Conservation (phyloP, 1,140 invertebrate species). For the Drosophila willistoni region DNA sequence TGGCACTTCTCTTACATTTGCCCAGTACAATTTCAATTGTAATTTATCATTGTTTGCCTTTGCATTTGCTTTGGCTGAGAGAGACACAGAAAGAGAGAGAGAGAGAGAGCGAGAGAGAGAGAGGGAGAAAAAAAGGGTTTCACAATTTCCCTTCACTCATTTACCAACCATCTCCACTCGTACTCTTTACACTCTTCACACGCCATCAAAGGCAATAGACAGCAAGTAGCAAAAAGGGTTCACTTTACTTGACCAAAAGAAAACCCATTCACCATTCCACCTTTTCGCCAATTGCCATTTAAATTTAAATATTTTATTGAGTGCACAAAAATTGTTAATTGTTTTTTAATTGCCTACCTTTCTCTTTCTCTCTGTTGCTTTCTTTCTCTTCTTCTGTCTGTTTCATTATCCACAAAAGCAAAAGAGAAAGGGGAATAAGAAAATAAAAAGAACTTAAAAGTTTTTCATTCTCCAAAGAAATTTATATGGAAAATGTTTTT, state of each 20-base stretch:
- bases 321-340: conserved; percentile 62
- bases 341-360: conserved; percentile 42
- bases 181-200: background rate
- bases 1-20: conserved; percentile 22
- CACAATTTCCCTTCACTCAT: background rate
- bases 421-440: conserved; percentile 1
- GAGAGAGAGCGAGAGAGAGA: no score
- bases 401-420: background rate
- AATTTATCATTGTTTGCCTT: conserved; percentile 64
- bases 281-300: conserved; percentile 37
- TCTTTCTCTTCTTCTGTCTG: background rate
- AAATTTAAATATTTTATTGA: conserved; percentile 67
- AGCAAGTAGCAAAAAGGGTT: conserved; percentile 30
- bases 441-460: conserved; percentile 3
- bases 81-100: no score
- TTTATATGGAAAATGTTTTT: conserved; percentile 1
- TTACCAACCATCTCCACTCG: background rate
- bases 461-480: conserved; percentile 5
- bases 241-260: background rate
- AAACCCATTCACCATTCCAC: conserved; percentile 28
- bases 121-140: conserved; percentile 17
- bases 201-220: conserved; percentile 4
- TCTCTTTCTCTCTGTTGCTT: background rate
- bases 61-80: conserved; percentile 19
- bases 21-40: conserved; percentile 59